These are phyloP conservation scores for Lepidurus couesii DNA, from an alignment of 1,140 invertebrate species.

Conservation along the genomic window DNA sequence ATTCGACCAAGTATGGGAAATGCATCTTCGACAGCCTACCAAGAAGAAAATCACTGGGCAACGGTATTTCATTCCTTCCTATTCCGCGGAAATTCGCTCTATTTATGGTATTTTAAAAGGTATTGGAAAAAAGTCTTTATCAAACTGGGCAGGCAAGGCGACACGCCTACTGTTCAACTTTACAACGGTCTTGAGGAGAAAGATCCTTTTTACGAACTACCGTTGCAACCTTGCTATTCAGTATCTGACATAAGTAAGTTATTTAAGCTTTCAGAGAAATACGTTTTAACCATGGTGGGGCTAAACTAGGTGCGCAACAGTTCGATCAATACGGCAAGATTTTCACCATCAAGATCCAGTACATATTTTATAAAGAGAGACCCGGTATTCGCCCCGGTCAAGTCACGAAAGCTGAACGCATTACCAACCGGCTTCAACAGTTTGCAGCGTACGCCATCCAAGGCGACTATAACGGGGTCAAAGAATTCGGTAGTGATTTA, in stretches of 20 bases:
- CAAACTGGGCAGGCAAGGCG: slow-evolving; percentile 66
- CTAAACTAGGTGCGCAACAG: slow-evolving; percentile 72
- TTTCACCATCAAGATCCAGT: slow-evolving; percentile 96
- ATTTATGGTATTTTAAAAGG: slow-evolving; percentile 46
- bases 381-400: slow-evolving; percentile 94
- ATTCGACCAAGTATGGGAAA: slow-evolving; percentile 68
- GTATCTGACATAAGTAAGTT: slow-evolving; percentile 68
- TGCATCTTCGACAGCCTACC: slow-evolving; percentile 90
- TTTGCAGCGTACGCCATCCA: slow-evolving; percentile 91
- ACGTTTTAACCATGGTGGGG: background rate
- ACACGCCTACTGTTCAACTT: slow-evolving; percentile 77
- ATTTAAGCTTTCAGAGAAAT: background rate
- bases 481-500: slow-evolving; percentile 85
- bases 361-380: slow-evolving; percentile 96
- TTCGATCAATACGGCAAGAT: slow-evolving; percentile 99
- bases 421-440: slow-evolving; percentile 85
- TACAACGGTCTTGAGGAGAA: slow-evolving; percentile 78
- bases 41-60: slow-evolving; percentile 98
- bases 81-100: background rate
- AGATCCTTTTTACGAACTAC: slow-evolving; percentile 88
- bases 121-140: slow-evolving; percentile 98
- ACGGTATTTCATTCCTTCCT: slow-evolving; percentile 46
- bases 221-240: slow-evolving; percentile 85
- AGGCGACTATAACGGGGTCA: slow-evolving; percentile 83
- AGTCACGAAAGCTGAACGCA: slow-evolving; percentile 84